Percentiles rank a stretch among this genome's conserved stretches.
Conservation (phyloP, 2,113 vertebrate species). For the Orientallactaga bullata region DNA sequence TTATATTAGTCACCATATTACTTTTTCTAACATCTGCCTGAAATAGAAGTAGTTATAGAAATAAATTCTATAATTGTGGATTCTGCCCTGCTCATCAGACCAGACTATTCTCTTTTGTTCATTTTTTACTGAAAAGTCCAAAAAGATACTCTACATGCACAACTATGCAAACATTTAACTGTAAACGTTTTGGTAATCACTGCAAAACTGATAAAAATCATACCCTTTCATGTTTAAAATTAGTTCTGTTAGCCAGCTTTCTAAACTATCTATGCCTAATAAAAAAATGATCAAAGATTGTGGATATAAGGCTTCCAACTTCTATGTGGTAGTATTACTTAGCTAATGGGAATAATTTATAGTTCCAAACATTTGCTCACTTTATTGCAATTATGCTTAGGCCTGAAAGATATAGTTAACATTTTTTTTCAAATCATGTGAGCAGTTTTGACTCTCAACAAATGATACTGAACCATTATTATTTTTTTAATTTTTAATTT, state of each 20-base stretch:
- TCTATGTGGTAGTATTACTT: not conserved
- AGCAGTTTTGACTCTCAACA: not conserved
- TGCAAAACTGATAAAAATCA: not conserved
- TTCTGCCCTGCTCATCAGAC: not conserved
- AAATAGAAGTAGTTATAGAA: not conserved
- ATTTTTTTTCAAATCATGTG: not conserved
- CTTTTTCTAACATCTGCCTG: conserved; percentile 44
- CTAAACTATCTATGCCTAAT: not conserved
- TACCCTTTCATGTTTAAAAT: not conserved
- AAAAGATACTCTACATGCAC: not conserved
- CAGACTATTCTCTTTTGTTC: not conserved
- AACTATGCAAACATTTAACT: not conserved
- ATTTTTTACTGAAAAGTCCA: not conserved
- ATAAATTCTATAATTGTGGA: not conserved
- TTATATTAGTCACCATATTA: conserved; percentile 33
- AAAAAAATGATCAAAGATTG: not conserved
- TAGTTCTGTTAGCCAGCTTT: not conserved
- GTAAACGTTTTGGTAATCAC: not conserved
- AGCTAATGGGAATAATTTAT: not conserved
- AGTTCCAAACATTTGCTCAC: not conserved
- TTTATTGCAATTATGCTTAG: not conserved
- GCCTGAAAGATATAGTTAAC: not conserved
- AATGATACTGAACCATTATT: not conserved
- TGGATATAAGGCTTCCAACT: not conserved
- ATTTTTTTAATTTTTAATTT: conserved; percentile 13